Evolutionary conservation across 1,140 invertebrate genomes (phyloP).

Genomic region (Microplitis mediator): DNA sequence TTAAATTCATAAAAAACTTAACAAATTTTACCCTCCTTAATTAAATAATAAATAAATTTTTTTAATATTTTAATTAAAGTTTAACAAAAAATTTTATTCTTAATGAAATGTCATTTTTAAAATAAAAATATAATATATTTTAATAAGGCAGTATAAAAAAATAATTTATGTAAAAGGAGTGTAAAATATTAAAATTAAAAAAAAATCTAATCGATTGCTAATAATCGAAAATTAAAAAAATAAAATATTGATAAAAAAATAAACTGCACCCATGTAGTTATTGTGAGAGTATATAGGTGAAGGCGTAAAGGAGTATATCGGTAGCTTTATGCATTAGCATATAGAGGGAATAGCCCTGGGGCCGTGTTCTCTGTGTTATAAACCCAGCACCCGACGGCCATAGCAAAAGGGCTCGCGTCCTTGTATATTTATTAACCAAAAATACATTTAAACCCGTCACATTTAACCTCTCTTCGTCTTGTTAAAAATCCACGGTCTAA

Average conservation of each 20-base stretch:
- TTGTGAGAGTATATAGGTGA: constrained; percentile 24
- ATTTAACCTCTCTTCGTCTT: constrained; percentile 35
- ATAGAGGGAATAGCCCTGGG: constrained; percentile 56
- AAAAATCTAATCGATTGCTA: neutral
- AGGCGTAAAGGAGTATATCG: constrained; percentile 55
- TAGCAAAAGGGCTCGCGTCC: constrained; percentile 14
- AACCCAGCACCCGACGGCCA: constrained; percentile 22
- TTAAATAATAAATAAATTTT: neutral
- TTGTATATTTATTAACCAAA: constrained; percentile 56
- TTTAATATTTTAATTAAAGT: no score
- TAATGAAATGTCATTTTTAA: no score
- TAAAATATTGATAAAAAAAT: neutral
- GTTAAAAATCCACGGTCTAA: constrained; percentile 24
- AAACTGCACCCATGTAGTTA: neutral
- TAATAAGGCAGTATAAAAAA: neutral
- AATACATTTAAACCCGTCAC: constrained; percentile 48
- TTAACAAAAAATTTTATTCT: no score
- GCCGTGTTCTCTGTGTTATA: constrained; percentile 42
- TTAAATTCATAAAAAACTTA: no score
- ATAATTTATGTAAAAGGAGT: no score
- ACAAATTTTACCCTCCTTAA: neutral
- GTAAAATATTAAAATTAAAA: neutral
- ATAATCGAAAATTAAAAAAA: neutral
- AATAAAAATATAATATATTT: neutral
- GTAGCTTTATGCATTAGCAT: constrained; percentile 59